phyloP scores from a whole-genome alignment of 2,113 vertebrate species.

The Anseranas semipalmata region DNA sequence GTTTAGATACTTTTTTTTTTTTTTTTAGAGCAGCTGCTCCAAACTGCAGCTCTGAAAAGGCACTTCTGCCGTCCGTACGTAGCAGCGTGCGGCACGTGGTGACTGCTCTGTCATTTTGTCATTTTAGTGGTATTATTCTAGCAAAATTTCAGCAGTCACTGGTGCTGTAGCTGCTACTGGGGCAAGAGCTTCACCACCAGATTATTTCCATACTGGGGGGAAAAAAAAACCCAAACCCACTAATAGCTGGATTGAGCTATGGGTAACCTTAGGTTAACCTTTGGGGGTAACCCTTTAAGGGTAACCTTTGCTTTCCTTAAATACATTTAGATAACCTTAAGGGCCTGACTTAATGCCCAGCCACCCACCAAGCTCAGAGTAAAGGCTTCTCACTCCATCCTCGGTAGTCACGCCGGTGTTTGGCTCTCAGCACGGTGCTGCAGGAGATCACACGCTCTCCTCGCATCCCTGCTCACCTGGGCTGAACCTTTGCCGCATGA shows the following conservation, averaged over 20 bases:
- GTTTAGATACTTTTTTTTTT: not conserved
- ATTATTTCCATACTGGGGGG: not conserved
- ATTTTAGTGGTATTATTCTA: not conserved
- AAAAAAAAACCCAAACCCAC: not conserved
- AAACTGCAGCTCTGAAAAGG: not conserved
- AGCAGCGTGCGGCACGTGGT: not conserved
- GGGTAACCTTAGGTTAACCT: too few species aligned
- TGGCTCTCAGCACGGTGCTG: not conserved
- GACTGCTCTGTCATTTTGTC: not conserved
- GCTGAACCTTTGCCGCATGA: not conserved
- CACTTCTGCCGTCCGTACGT: not conserved
- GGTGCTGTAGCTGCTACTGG: not conserved
- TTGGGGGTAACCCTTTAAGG: too few species aligned
- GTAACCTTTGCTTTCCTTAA: not conserved
- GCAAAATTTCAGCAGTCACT: not conserved
- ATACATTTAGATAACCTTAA: slow-evolving; percentile 24
- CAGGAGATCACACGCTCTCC: not conserved
- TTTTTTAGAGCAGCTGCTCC: not conserved
- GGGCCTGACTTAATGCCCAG: not conserved
- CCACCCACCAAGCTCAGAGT: not conserved
- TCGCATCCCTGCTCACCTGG: not conserved
- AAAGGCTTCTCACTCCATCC: slow-evolving; percentile 42
- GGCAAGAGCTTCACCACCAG: not conserved
- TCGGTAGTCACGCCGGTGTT: accelerated
- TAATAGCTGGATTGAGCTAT: not conserved